Evolutionary conservation across 2,113 vertebrate genomes (phyloP), one percentile per base, ranked within the genome.

Genomic region (Eptesicus fuscus): DNA sequence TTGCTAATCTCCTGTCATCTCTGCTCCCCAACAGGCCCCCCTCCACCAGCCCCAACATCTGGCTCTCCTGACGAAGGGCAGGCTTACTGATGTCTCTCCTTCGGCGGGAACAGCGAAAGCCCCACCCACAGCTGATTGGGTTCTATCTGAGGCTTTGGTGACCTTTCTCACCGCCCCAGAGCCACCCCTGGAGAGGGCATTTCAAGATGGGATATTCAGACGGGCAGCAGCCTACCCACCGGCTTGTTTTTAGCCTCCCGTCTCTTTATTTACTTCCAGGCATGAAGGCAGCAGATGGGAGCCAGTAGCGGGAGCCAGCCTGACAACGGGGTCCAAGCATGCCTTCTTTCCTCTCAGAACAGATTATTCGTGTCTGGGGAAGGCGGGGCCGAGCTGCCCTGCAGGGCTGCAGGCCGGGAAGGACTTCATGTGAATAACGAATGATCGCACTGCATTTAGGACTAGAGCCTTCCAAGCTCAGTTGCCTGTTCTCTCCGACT

Each of bases 91-190:
- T 47, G 83, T 42, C 83, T 90, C 51, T 53, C 67, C 28, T 30
- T 73, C 78, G 35, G 28, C 78, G 44, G 0, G n/a, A 16, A 22
- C 17, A 9, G 40, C 25, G 67, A 88, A 94, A 88, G 35, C 59
- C 89, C 20, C 40, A 47, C 80, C 56, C 86, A 71, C 69, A 74
- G 86, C 89, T 96, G 71, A 88, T 91, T n/a, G 67, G 47, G 35
- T 95, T 96, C 94, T 71, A 93, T 82, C 86, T 70, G 92, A 73
- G 17, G 10, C 35, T 77, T 70, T 42, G 13, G 40, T 42, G n/a
- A n/a, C 51, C 80, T 89, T 78, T 51, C 61, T 53, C 44, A 22
- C 2, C 0, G 9, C 61, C 63, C 88, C 49, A 90, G 51, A 51
- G 30, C 83, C 74, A 44, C 2, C 2, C 40, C 44, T 37, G 30